Evolutionary conservation across 2,797 vertebrate species (phyloP).

Genomic region (Mormyrops attenuatus): DNA sequence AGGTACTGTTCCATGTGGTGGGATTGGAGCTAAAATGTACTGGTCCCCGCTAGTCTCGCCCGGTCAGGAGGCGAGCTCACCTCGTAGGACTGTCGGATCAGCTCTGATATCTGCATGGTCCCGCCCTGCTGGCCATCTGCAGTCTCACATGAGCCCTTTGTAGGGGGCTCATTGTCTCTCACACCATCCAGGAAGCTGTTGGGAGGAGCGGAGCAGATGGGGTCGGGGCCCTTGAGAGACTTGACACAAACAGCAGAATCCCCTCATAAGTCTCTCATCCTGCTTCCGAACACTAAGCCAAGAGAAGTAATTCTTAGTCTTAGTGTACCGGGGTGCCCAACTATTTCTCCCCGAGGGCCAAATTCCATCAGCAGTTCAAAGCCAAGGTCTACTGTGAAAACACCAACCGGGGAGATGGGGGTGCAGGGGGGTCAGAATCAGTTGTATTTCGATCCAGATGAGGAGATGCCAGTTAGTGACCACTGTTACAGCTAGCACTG

Average conservation of each 20-base stretch:
- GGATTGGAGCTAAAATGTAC: neutral
- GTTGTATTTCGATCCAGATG: neutral
- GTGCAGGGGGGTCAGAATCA: neutral
- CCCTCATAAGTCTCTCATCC: neutral
- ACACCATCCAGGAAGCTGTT: conserved; percentile 86
- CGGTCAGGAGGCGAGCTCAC: conserved; percentile 45
- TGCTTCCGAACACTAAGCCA: neutral
- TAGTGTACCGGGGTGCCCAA: neutral
- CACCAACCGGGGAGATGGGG: neutral
- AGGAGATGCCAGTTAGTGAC: neutral
- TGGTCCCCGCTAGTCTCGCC: too few species aligned
- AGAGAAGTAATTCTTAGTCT: neutral
- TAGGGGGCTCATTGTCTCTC: conserved; percentile 63
- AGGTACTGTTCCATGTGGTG: neutral
- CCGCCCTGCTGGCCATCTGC: conserved; percentile 50
- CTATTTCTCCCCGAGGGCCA: neutral
- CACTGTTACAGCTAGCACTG: neutral
- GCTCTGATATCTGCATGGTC: conserved; percentile 72
- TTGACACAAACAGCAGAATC: neutral
- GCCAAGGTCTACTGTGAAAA: neutral
- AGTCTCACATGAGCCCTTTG: conserved; percentile 52
- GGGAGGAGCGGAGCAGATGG: neutral
- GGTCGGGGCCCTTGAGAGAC: neutral
- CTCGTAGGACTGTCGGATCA: conserved; percentile 83
- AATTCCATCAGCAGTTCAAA: neutral